Base-by-base conservation (phyloP, 2,797 vertebrate genomes). In the Lemur catta region DNA sequence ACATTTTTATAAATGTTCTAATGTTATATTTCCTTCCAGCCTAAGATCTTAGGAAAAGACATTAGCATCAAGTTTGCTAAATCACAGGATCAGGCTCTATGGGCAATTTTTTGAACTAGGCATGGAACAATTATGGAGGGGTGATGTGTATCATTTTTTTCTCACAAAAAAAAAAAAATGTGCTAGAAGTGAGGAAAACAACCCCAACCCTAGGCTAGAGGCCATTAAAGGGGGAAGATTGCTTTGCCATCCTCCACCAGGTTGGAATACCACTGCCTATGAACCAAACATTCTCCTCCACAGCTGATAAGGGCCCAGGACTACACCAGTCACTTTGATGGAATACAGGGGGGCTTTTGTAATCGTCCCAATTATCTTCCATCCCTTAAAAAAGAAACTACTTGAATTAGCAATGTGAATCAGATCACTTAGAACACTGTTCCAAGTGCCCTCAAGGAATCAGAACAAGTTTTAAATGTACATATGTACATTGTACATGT, bases 341-440 rank as follows among this genome's bases (percentile, higher is more conserved):
- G 93, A 96, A 93, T 33, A 80, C 97, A 97, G 97, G 79, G 84
- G 33, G 74, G 46, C 65, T 91, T 89, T n/a, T 80, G 85, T 84
- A 95, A 95, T 93, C 67, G 84, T 69, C 85, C 84, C 80, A 86
- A 97, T 95, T 96, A 97, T 95, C 88, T 85, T 72, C 61, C 50
- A 80, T 74, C 91, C 92, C 94, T 97, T 96, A 93, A 98, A 97
- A 98, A 97, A 97, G 95, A 97, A 97, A 97, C 89, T 93, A 87
- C 96, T 97, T 97, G 87, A 96, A 93, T 89, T 61, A 43, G 79
- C 76, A 57, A 95, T 71, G 87, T 69, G 50, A 92, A 92, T 69
- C 81, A 88, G 82, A 94, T 84, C 63, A 78, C 82, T 79, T 79
- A 41, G 76, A 94, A 95, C 91, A 94, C 52, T 80, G 22, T 71